A percentile compares a stretch with the other conserved stretches of the same genome.
These are phyloP conservation scores for Leuciscus waleckii DNA, from an alignment of 2,797 vertebrate species.

Conservation along the genomic window DNA sequence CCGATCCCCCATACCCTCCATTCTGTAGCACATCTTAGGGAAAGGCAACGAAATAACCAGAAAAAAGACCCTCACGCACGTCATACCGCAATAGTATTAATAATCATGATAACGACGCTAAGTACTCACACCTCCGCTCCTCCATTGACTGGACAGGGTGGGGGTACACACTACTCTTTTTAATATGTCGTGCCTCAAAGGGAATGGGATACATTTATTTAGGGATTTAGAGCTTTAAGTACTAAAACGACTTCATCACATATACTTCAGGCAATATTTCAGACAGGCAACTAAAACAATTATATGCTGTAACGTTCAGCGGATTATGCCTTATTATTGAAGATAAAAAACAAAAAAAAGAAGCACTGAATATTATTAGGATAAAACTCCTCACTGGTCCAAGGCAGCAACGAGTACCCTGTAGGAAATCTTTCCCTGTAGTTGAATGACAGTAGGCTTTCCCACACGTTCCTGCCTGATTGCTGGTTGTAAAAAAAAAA, in stretches of 20 bases:
- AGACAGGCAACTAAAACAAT: conserved; percentile 57
- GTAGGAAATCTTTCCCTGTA: conserved; percentile 47
- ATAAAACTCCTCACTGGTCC: conserved; percentile 36
- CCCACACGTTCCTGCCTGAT: conserved; percentile 34
- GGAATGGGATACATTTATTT: conserved; percentile 28
- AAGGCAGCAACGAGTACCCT: conserved; percentile 38
- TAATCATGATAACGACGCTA: conserved; percentile 53
- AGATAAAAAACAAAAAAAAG: conserved; percentile 16
- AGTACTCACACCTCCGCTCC: conserved; percentile 38
- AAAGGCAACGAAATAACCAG: conserved; percentile 40
- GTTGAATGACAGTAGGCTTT: conserved; percentile 48
- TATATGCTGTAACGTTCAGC: conserved; percentile 49
- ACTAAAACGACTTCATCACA: conserved; percentile 48
- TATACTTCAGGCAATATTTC: conserved; percentile 56
- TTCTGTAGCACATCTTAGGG: conserved; percentile 80
- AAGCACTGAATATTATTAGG: conserved; percentile 47
- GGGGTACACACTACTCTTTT: conserved; percentile 28
- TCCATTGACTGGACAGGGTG: conserved; percentile 37
- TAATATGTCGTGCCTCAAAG: conserved; percentile 43
- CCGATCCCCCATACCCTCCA: conserved; percentile 90
- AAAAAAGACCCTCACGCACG: conserved; percentile 37
- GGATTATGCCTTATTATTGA: conserved; percentile 52
- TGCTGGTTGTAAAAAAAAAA: conserved; percentile 46
- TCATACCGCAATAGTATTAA: conserved; percentile 51
- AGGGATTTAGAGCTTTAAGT: conserved; percentile 49